phyloP scores from a whole-genome alignment of 2,797 vertebrate genomes.

The Falco rusticolus region DNA sequence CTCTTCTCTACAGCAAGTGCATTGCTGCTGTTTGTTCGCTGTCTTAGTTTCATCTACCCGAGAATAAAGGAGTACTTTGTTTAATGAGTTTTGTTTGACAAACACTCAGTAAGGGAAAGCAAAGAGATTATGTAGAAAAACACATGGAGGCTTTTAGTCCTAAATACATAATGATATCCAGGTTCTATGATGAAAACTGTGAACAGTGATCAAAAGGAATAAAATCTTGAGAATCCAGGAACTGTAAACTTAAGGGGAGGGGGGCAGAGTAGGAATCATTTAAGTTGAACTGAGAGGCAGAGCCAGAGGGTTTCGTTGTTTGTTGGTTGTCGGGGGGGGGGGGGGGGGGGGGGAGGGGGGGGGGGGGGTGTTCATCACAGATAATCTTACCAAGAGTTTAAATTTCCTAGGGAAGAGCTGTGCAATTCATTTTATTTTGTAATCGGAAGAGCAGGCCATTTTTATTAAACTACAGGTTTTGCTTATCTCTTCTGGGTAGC shows the following conservation, averaged over 20 bases:
- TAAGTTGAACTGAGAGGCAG: neutral
- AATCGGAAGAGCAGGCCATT: neutral
- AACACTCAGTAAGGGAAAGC: conserved; percentile 61
- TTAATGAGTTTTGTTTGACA: conserved; percentile 48
- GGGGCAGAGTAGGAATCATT: neutral
- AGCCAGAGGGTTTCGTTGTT: neutral
- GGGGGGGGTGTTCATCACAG: neutral
- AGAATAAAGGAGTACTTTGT: conserved; percentile 76
- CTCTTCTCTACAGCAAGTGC: conserved; percentile 48
- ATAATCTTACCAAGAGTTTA: conserved; percentile 54
- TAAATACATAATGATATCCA: conserved; percentile 29
- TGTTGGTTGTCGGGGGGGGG: neutral
- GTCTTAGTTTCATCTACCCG: conserved; percentile 53
- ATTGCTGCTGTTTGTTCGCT: conserved; percentile 55
- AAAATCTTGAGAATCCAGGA: conserved; percentile 21
- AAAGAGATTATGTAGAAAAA: conserved; percentile 62
- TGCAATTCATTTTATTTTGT: neutral
- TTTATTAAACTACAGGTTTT: neutral
- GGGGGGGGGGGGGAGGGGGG: too few species aligned
- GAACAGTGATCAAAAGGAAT: neutral
- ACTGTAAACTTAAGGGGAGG: neutral
- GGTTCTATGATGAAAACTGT: neutral
- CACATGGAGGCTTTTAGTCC: neutral
- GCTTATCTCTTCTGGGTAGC: conserved; percentile 7
- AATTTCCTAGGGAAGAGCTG: conserved; percentile 15